Conservation (phyloP, 92 coral and sea anemone genomes). For the Anthopleura xanthogrammica region DNA sequence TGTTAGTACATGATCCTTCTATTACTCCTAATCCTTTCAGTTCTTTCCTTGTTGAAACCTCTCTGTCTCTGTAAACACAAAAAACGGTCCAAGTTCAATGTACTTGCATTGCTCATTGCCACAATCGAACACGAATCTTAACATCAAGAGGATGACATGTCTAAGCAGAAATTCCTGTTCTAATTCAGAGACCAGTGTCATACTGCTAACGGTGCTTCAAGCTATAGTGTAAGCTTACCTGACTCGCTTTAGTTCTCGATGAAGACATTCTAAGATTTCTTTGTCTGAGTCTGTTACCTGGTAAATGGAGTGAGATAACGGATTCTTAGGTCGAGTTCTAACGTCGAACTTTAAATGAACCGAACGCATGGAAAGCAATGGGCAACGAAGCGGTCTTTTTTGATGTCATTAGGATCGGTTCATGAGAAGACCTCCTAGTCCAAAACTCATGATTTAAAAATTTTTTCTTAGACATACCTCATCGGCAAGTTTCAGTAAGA, state of each 20-base stretch:
- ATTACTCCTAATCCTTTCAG: slow-evolving; percentile 41
- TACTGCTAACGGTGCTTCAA: background rate
- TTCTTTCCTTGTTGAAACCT: slow-evolving; percentile 33
- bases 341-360: too few species aligned
- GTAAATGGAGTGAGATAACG: background rate
- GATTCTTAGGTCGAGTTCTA: background rate
- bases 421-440: background rate
- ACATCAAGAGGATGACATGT: too few species aligned
- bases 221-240: slow-evolving; percentile 26
- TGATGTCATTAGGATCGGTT: background rate
- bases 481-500: slow-evolving; percentile 52
- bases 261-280: slow-evolving; percentile 46
- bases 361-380: too few species aligned
- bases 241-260: slow-evolving; percentile 30
- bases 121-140: too few species aligned
- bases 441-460: background rate
- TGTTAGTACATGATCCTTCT: slow-evolving; percentile 11
- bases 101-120: background rate
- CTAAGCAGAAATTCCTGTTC: too few species aligned
- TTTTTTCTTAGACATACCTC: slow-evolving; percentile 33
- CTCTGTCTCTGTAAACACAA: slow-evolving; percentile 34
- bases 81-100: background rate
- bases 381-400: too few species aligned
- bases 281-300: slow-evolving; percentile 35
- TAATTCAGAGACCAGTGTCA: too few species aligned